Evolutionary conservation across 2,797 vertebrate genomes (phyloP).

Genomic region (Chaetophractus vellerosus): DNA sequence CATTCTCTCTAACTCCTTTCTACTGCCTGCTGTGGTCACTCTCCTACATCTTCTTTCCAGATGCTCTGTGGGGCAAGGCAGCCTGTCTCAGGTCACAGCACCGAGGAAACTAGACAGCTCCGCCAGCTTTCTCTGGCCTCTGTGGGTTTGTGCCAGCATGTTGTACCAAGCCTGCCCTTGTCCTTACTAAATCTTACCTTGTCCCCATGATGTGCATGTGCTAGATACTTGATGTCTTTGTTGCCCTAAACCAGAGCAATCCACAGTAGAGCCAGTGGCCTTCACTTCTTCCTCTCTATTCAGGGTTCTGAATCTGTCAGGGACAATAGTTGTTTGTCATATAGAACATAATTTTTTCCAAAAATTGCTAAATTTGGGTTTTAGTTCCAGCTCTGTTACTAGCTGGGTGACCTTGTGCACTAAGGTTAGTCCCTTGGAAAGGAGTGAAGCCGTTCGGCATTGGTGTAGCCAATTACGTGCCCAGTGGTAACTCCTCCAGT

Average conservation of each 20-base stretch:
- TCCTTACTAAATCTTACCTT: conserved; percentile 78
- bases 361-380: background rate
- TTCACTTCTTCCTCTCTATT: conserved; percentile 11
- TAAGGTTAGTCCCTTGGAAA: background rate
- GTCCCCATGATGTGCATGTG: background rate
- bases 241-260: background rate
- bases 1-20: conserved; percentile 91
- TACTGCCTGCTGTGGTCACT: conserved; percentile 96
- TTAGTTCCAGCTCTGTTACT: background rate
- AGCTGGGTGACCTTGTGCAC: background rate
- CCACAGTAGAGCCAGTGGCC: background rate
- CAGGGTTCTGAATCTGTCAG: conserved; percentile 18
- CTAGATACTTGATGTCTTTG: background rate
- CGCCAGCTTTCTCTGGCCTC: background rate
- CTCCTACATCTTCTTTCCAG: conserved; percentile 96
- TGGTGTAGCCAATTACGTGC: background rate
- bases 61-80: conserved; percentile 94
- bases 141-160: background rate
- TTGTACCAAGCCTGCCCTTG: background rate
- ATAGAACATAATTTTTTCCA: background rate
- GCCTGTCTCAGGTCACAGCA: conserved; percentile 80
- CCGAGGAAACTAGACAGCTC: background rate
- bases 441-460: background rate
- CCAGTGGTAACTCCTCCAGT: background rate
- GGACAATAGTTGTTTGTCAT: background rate